These are phyloP conservation scores for Aplidium turbinatum DNA, from an alignment of 23 tunicate species.

Conservation along the genomic window DNA sequence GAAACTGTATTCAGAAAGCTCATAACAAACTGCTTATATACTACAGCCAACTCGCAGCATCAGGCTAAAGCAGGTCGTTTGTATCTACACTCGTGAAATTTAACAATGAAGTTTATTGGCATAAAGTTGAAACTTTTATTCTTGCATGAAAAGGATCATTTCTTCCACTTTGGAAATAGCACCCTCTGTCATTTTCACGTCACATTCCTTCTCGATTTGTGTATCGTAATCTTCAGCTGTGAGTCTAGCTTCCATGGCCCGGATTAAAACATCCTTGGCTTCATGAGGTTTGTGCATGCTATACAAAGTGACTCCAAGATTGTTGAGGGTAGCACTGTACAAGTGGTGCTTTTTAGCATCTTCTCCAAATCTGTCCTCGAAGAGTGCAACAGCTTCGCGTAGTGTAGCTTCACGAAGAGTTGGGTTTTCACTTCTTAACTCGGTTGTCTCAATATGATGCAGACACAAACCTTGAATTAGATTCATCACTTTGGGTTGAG, in stretches of 20 bases:
- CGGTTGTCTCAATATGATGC: conserved; percentile 35
- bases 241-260: conserved; percentile 24
- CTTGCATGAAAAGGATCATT: conserved; percentile 3
- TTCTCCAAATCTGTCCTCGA: conserved; percentile 16
- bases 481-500: neutral
- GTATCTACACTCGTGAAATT: too few relatives aligned
- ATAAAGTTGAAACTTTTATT: too few relatives aligned
- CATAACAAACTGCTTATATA: too few relatives aligned
- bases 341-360: conserved; percentile 14
- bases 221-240: conserved; percentile 25
- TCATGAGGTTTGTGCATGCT: conserved; percentile 6
- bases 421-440: conserved; percentile 2
- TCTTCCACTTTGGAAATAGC: conserved; percentile 7
- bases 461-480: conserved; percentile 28
- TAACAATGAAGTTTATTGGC: too few relatives aligned
- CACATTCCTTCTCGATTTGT: neutral
- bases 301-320: conserved; percentile 21
- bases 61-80: too few relatives aligned
- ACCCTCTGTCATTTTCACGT: neutral
- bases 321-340: conserved; percentile 34
- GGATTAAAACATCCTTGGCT: conserved; percentile 4
- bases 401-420: conserved; percentile 7
- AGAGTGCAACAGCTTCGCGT: conserved; percentile 4
- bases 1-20: too few relatives aligned
- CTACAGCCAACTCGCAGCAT: too few relatives aligned